Evolutionary conservation across 2,888 invertebrate genomes (phyloP).

Genomic region (Tetragonisca angustula): DNA sequence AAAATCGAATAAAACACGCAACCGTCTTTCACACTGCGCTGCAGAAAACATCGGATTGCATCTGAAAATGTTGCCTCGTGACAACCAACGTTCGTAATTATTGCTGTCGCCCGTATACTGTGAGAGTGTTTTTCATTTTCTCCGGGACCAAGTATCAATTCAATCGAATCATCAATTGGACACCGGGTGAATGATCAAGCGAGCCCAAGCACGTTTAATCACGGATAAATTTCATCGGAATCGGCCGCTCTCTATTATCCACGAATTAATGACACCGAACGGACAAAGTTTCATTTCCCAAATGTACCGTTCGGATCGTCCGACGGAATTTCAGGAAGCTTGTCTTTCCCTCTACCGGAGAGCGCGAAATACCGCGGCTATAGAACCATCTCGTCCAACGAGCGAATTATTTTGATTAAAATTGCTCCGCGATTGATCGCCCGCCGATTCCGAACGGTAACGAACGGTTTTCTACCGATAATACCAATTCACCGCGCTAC

Average conservation of each 20-base stretch:
- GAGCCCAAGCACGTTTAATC: conserved; percentile 2
- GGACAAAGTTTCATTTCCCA: conserved; percentile 23
- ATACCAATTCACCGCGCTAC: not conserved
- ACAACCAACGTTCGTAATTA: not conserved
- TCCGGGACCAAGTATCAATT: not conserved
- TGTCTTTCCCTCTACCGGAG: conserved; percentile 3
- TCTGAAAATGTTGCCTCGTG: not conserved
- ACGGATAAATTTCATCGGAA: conserved; percentile 22
- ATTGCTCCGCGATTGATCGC: conserved; percentile 1
- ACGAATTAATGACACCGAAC: conserved; percentile 13
- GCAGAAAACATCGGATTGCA: too few species aligned
- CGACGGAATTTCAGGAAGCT: conserved; percentile 5
- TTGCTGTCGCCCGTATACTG: not conserved
- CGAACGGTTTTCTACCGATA: conserved; percentile 7
- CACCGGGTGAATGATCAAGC: not conserved
- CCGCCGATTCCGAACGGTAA: not conserved
- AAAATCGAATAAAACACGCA: not conserved
- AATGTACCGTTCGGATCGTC: conserved; percentile 8
- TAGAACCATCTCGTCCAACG: not conserved
- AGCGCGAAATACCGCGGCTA: not conserved
- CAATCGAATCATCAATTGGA: not conserved
- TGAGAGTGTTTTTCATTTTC: not conserved
- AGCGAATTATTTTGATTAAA: conserved; percentile 42
- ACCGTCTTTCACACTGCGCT: not conserved
- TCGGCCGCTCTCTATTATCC: conserved; percentile 2